Percentiles rank a stretch among this genome's conserved stretches.
Evolutionary conservation across 2,797 vertebrate species (phyloP).

Genomic region (Acanthopagrus latus): DNA sequence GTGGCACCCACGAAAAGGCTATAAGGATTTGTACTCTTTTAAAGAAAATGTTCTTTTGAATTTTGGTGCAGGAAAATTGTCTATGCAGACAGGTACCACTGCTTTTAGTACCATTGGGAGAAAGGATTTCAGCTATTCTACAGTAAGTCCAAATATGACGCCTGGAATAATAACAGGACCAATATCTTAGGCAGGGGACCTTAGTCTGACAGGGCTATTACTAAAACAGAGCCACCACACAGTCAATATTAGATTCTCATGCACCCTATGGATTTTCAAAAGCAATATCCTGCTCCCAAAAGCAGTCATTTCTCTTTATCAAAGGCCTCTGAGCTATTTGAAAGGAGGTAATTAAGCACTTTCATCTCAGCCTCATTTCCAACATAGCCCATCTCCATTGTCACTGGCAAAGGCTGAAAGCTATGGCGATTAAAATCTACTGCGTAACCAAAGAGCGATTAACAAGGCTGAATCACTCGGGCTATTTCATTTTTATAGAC

Average conservation of each 20-base stretch:
- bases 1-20: neutral
- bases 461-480: conserved; percentile 60
- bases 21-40: conserved; percentile 4
- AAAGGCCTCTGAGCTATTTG: conserved; percentile 74
- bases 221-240: conserved; percentile 63
- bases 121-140: conserved; percentile 34
- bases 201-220: conserved; percentile 65
- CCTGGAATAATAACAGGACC: conserved; percentile 58
- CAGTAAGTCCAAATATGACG: conserved; percentile 47
- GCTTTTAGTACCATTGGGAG: conserved; percentile 17
- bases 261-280: conserved; percentile 78
- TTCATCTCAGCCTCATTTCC: conserved; percentile 78
- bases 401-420: conserved; percentile 66
- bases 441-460: conserved; percentile 73
- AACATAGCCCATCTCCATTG: conserved; percentile 71
- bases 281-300: conserved; percentile 80
- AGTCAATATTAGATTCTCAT: conserved; percentile 73
- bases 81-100: conserved; percentile 15
- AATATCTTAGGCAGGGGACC: conserved; percentile 49
- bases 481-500: conserved; percentile 73
- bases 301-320: conserved; percentile 75
- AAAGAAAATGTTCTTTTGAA: conserved; percentile 10
- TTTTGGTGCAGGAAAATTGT: conserved; percentile 21
- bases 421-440: conserved; percentile 76
- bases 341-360: conserved; percentile 81